Percentiles rank a stretch among this genome's conserved stretches.
phyloP scores from a whole-genome alignment of 2,888 invertebrate species.

The Callosobruchus maculatus region DNA sequence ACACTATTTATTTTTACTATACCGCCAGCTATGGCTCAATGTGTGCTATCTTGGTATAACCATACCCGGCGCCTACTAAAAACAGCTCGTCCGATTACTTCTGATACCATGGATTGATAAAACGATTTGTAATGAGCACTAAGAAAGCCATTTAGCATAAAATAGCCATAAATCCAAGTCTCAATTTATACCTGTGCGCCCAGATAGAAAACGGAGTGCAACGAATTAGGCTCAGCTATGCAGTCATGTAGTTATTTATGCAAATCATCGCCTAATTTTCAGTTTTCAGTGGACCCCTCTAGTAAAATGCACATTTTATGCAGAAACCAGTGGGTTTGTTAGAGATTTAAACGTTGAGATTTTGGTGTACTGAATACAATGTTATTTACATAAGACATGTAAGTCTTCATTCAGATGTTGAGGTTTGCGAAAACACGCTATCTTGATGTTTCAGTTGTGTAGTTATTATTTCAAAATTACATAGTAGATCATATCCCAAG shows the following conservation, averaged over 20 bases:
- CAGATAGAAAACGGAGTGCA: neutral
- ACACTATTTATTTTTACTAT: too few relatives aligned
- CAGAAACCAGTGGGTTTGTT: neutral
- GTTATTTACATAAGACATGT: neutral
- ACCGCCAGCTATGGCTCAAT: too few relatives aligned
- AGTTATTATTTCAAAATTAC: too few relatives aligned
- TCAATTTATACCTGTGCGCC: neutral
- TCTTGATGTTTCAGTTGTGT: too few relatives aligned
- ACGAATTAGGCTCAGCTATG: neutral
- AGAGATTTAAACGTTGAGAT: too few relatives aligned
- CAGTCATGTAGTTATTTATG: neutral
- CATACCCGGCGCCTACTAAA: too few relatives aligned
- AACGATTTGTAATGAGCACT: neutral
- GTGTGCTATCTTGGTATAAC: too few relatives aligned
- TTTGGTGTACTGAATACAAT: neutral
- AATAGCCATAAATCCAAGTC: neutral
- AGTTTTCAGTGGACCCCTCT: neutral
- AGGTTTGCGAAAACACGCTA: too few relatives aligned
- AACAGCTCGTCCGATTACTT: neutral
- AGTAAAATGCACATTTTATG: neutral
- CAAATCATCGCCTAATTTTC: neutral
- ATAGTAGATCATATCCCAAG: too few relatives aligned
- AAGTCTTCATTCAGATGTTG: neutral
- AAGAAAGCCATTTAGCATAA: neutral
- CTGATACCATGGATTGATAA: neutral